These are phyloP conservation scores for Cacatua alba DNA, from an alignment of 2,113 vertebrate genomes.

Conservation along the genomic window DNA sequence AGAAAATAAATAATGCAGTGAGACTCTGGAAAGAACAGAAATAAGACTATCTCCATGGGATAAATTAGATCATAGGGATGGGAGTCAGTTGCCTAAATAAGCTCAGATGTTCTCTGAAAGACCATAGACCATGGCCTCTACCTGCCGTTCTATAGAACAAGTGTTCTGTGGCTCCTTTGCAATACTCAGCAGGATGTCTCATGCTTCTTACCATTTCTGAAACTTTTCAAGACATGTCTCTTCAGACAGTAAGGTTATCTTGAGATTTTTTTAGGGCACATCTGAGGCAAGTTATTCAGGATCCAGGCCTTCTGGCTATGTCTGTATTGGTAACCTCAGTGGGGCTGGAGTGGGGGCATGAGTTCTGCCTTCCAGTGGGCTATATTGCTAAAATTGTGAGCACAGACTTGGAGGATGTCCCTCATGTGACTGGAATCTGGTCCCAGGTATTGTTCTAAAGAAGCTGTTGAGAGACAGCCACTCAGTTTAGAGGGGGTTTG, in stretches of 20 bases:
- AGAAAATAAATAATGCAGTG: background rate
- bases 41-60: background rate
- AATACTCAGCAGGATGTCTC: background rate
- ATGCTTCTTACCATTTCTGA: background rate
- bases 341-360: background rate
- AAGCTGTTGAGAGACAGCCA: background rate
- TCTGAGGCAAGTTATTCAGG: background rate
- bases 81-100: background rate
- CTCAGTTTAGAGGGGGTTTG: background rate
- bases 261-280: background rate
- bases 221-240: background rate
- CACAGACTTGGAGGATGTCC: background rate
- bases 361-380: background rate
- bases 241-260: background rate
- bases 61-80: background rate
- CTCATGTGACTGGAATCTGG: background rate
- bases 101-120: background rate
- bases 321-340: background rate
- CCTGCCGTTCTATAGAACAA: background rate
- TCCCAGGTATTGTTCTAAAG: background rate
- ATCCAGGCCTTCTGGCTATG: background rate
- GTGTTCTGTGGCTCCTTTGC: background rate
- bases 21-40: background rate
- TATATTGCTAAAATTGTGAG: background rate
- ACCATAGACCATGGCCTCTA: background rate